Base-by-base conservation (phyloP, 1,140 invertebrate species). In the Halesus radiatus region DNA sequence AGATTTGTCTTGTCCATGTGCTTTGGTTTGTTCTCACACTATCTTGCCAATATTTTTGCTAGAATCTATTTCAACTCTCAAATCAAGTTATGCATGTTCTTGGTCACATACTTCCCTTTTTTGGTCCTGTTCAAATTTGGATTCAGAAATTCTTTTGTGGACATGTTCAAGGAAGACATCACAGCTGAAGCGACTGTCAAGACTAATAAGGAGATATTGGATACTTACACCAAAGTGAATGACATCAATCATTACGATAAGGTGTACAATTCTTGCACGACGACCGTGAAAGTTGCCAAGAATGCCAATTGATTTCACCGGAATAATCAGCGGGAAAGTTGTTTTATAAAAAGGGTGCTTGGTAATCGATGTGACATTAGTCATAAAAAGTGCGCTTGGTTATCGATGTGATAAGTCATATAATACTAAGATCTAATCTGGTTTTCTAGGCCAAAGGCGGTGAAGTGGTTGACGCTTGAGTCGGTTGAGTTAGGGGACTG, bases 51-150 rank as follows among this genome's bases (percentile, higher is more conserved):
- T 8, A 7, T 54, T 18, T 16, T 88, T 20, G 87, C 87, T 10
- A 83, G 87, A 8, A 23, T 84, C 15, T 89, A 87, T 58, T 85
- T 88, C 18, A 89, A 88, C 60, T 23, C 85, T 3, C 86, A 87
- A 29, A 88, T 85, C 26, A 80, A 78, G 45, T 84, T 86, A 26
- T 86, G 83, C 68, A 15, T 88, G 7, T 78, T 86, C 6, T 76
- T 90, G 0, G 86, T 89, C 84, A 88, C 86, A 22, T 87, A 88
- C 60, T 88, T 88, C 78, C 88, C 88, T 0, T 90, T 86, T 73
- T 72, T 90, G 45, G 86, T 86, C 0, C 88, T 90, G 83, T 84
- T 85, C 54, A 85, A 84, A 72, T 89, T 87, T 29, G 88, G 88
- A 13, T 74, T 87, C 0, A 85, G 83, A 26, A 53, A 81, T 0